Base-by-base conservation (phyloP, 2,888 invertebrate genomes). In the Anaspis maculata region DNA sequence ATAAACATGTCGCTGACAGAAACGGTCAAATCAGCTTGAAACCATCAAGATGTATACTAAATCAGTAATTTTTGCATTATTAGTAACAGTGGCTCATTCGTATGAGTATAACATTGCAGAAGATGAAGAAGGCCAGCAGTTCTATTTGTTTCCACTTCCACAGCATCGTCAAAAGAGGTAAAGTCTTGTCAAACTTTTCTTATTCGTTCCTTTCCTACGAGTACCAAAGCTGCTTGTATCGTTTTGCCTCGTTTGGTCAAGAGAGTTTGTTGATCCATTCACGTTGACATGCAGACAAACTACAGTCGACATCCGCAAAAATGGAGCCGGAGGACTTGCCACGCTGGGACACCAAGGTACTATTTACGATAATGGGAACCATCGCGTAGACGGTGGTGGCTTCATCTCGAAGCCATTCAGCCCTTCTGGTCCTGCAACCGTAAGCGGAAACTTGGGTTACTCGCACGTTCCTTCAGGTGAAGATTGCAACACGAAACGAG, bases 401-500 rank as follows among this genome's bases (percentile, higher is more conserved):
- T 48, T 42, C 23, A 49, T 41, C 2, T 37, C 44, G 5, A 55
- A 54, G 37, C 45, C 48, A 34, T 54, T 49, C 23, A 44, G 37
- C 11, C 50, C 51, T 14, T 27, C 42, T 21, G 45, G 46, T 15
- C 53, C 53, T n/a, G 46, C 46, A 9, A 45, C 44, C 7, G 27
- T 42, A 32, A 51, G 52, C 26, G 54, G 52, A 11, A 42, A 44
- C 15, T 26, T 56, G 27, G 49, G 48, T 25, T 56, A 53, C 32
- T 19, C 34, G 9, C 51, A 56, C 38, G 35, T 39, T 14, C 54
- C 53, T 6, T 48, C 47, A 13, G 47, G 48, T n/a, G 50, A 52
- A 3, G 24, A 32, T 24, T 19, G 9, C 19, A 9, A 19, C 19
- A 6, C 5, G 19, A 19, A 19, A 19, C 19, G 19, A 19, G 9